These are phyloP conservation scores for Periophthalmus modestus DNA, from an alignment of 2,113 vertebrate genomes.

Conservation along the genomic window DNA sequence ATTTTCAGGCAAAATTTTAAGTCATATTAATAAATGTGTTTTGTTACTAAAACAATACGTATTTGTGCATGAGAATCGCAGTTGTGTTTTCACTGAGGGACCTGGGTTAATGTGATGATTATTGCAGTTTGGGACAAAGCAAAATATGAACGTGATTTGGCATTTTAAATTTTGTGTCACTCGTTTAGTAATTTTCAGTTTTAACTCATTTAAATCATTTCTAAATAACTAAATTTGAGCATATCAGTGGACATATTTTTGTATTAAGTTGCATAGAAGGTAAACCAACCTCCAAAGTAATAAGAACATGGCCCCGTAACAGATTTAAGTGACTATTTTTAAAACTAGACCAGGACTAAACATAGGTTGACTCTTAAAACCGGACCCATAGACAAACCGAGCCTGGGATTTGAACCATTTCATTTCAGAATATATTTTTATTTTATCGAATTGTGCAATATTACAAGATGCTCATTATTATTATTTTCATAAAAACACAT, in stretches of 20 bases:
- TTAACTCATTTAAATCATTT: too few relatives aligned
- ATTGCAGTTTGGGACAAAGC: neutral
- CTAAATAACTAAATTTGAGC: too few relatives aligned
- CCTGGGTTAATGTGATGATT: conserved; percentile 5
- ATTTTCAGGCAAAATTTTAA: neutral
- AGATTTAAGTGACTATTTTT: conserved; percentile 1
- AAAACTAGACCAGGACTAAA: neutral
- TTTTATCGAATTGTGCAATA: too few relatives aligned
- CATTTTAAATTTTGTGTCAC: neutral
- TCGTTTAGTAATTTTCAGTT: too few relatives aligned
- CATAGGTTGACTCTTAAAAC: neutral
- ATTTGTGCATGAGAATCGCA: conserved; percentile 24
- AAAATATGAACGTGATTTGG: neutral
- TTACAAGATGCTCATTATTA: too few relatives aligned
- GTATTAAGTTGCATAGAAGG: neutral
- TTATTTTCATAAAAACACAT: too few relatives aligned
- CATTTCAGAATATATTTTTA: too few relatives aligned
- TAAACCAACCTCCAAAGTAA: neutral
- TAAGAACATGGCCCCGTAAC: neutral
- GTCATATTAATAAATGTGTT: neutral
- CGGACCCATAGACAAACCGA: neutral
- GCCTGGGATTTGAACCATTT: neutral
- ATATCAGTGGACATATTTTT: neutral
- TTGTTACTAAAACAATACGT: too few relatives aligned
- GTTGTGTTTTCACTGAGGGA: conserved; percentile 11